Conservation (phyloP, 2,888 invertebrate genomes). For the Stenodema calcarata region DNA sequence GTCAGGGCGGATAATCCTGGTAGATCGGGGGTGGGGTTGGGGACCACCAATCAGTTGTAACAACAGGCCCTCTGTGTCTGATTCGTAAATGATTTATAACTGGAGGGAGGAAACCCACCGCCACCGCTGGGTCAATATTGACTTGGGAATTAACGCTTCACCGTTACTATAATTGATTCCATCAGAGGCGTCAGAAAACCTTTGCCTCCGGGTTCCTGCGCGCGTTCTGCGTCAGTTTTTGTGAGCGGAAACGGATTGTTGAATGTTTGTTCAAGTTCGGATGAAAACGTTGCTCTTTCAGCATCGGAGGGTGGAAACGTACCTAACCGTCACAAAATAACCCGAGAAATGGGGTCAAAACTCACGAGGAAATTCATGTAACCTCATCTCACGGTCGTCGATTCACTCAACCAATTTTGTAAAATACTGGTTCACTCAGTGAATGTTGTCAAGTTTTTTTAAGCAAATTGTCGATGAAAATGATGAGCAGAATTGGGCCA, state of each 20-base stretch:
- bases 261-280: neutral
- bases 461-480: too few relatives aligned
- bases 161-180: slow-evolving; percentile 43
- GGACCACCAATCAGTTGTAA: slow-evolving; percentile 52
- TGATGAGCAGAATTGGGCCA: too few relatives aligned
- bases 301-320: neutral
- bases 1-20: slow-evolving; percentile 47
- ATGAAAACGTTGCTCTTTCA: neutral
- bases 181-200: slow-evolving; percentile 17
- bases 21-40: slow-evolving; percentile 3
- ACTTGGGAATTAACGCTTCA: slow-evolving; percentile 51
- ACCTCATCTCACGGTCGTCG: too few relatives aligned
- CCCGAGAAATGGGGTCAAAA: neutral
- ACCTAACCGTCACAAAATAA: neutral
- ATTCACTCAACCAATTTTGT: too few relatives aligned
- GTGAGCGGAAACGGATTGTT: neutral
- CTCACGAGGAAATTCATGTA: too few relatives aligned
- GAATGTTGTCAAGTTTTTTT: too few relatives aligned
- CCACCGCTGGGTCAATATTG: slow-evolving; percentile 52
- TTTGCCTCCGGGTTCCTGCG: neutral
- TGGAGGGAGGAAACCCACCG: neutral
- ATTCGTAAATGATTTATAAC: slow-evolving; percentile 52
- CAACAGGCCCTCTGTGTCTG: slow-evolving; percentile 47
- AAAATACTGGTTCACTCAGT: too few relatives aligned
- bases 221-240: neutral